A percentile compares a stretch with the other conserved stretches of the same genome.
Conservation (phyloP, 2,113 vertebrate species). For the Ceratotherium simum region DNA sequence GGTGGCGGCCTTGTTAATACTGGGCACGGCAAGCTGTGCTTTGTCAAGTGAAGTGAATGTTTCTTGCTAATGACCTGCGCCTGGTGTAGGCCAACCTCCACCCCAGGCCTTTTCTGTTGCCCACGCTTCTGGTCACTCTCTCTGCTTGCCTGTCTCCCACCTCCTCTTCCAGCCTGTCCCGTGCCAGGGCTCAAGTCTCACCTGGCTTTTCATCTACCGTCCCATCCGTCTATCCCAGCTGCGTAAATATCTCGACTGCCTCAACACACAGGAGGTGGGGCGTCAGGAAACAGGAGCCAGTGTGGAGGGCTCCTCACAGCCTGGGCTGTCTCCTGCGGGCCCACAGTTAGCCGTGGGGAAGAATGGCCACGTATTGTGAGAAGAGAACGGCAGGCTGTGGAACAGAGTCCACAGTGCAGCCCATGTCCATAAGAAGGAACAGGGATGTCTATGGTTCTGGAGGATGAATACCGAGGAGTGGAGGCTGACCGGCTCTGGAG, state of each 20-base stretch:
- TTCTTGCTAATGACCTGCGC: neutral
- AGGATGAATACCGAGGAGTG: neutral
- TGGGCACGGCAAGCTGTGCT: fast-evolving
- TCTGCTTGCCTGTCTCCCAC: too few relatives aligned
- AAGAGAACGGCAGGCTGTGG: neutral
- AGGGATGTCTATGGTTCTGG: neutral
- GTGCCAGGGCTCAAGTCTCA: neutral
- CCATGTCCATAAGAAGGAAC: neutral
- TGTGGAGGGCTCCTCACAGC: neutral
- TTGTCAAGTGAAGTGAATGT: neutral
- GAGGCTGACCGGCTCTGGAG: neutral
- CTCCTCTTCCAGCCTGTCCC: neutral
- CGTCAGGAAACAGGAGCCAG: neutral
- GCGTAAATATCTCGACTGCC: neutral
- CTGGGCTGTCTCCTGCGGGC: neutral
- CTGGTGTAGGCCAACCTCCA: neutral
- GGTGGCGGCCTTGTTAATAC: neutral
- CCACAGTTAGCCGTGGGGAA: neutral
- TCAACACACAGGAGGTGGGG: neutral
- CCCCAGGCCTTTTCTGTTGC: neutral
- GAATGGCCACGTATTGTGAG: fast-evolving
- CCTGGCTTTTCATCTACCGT: neutral
- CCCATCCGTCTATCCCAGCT: neutral
- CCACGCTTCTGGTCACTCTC: neutral
- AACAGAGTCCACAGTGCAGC: fast-evolving